Evolutionary conservation across 2,113 vertebrate genomes (phyloP), one percentile per base, ranked within the genome.

Genomic region (Deroptyus accipitrinus): DNA sequence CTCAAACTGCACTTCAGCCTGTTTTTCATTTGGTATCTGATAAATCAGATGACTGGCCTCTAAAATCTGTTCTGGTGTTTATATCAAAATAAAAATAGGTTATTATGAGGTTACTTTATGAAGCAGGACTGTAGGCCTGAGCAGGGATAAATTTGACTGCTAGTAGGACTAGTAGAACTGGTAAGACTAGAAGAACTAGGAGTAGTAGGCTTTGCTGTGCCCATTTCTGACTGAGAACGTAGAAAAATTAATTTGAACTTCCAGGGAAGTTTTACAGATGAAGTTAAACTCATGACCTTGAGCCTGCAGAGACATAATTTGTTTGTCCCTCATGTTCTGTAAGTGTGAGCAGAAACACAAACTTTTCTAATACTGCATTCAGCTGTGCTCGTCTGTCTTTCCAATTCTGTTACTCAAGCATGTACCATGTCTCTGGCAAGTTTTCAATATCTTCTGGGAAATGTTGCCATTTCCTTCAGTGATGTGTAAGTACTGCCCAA

Each of bases 391-490:
- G 17, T 8, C 27, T 66, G 20, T 28, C 80, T 88, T 93, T 63
- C 37, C 69, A 28, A 49, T 37, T 69, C 64, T 57, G 8, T 62
- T 70, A 9, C 54, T 90, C 35, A 30, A 72, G 30, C 0, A 0
- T 20, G 10, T 73, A 52, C 54, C 0, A 4, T 15, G 15, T 48
- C n/a, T 31, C 59, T 94, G 95, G 88, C 46, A 88, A 59, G 27
- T 76, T 94, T 93, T 88, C 94, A 92, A 2, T 25, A 39, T 49
- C 54, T 95, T 94, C 83, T 93, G 86, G 91, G 76, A 96, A 95
- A 76, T 2, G 6, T 49, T 85, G n/a, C 54, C 54, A 41, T 85
- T 95, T 76, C 54, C n/a, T 28, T 67, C 59, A 79, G 23, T 3
- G 31, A 91, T 70, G 25, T 54, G 42, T 85, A 85, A 67, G 59